A percentile compares a stretch with the other conserved stretches of the same genome.
Evolutionary conservation across 2,797 vertebrate species (phyloP).

Genomic region (Yasuhikotakia modesta): DNA sequence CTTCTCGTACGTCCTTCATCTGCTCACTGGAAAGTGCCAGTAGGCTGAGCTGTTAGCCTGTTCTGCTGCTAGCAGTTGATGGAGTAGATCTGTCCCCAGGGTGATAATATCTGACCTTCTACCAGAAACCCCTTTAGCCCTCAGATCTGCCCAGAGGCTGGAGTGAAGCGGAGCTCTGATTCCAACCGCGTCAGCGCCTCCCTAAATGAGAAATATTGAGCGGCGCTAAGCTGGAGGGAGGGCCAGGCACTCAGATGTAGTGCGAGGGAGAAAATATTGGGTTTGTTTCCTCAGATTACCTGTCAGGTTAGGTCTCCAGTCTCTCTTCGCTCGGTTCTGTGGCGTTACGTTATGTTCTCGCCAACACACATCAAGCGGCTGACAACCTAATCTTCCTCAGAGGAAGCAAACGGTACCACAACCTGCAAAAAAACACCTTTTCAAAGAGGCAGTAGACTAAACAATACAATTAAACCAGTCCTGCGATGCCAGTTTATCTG

Average conservation of each 20-base stretch:
- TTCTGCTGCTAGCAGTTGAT: constrained; percentile 25
- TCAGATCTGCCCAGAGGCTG: constrained; percentile 42
- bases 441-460: constrained; percentile 41
- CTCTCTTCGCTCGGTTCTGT: constrained; percentile 46
- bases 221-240: constrained; percentile 32
- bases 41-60: constrained; percentile 34
- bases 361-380: constrained; percentile 56
- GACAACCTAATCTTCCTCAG: constrained; percentile 62
- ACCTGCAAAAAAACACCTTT: constrained; percentile 38
- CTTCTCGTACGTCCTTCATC: constrained; percentile 9
- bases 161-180: constrained; percentile 53
- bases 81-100: constrained; percentile 51
- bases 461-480: constrained; percentile 50
- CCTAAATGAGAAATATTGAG: constrained; percentile 61
- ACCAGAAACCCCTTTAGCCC: constrained; percentile 37
- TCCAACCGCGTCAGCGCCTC: constrained; percentile 47
- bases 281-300: constrained; percentile 63
- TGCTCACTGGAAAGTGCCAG: constrained; percentile 6
- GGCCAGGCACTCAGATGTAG: constrained; percentile 47
- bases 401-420: constrained; percentile 58
- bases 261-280: constrained; percentile 57
- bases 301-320: constrained; percentile 60
- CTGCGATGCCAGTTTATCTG: constrained; percentile 37
- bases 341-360: constrained; percentile 55
- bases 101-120: constrained; percentile 55